Base-by-base conservation (phyloP, 2,797 vertebrate genomes). In the Gallinago nigripennis region DNA sequence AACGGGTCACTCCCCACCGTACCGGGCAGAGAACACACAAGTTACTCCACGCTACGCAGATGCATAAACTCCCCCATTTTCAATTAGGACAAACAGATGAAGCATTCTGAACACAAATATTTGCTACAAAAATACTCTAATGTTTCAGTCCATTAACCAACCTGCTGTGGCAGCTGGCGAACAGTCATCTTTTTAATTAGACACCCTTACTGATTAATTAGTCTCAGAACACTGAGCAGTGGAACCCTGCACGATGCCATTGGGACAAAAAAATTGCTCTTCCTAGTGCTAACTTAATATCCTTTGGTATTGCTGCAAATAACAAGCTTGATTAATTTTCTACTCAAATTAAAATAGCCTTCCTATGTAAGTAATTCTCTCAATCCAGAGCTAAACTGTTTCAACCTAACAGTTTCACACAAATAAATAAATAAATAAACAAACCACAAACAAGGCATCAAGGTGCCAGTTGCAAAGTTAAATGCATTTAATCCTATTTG, bases 181-280 rank as follows among this genome's bases (percentile, higher is more conserved):
- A 95, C 95, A 97, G 95, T 96, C 96, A 96, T 96, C 93, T 96
- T 97, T 97, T 97, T 95, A 97, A 97, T 97, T 97, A 97, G 88
- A 97, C 75, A 95, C 43, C 45, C 93, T 97, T 92, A 95, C 95
- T 97, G 94, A 97, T 97, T 98, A 98, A 98, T 97, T 97, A 97
- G 96, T 96, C 95, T 95, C 97, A 97, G 87, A 96, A 96, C 85
- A 95, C 84, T 94, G 94, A 95, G 84, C 90, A 89, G 88, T 79
- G 37, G 48, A 97, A 95, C 72, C 63, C 92, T 92, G 71, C 65
- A 87, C 2, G 1, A 68, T 91, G 76, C 93, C 92, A 70, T 24
- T 72, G 94, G 89, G 97, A 96, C 56, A 15, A 92, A 93, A 88
- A 85, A 51, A 64, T 56, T 89, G 77, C 73, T 95, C 84, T 88